phyloP scores from a whole-genome alignment of 2,888 invertebrate species.

The Allolobophora icterica region DNA sequence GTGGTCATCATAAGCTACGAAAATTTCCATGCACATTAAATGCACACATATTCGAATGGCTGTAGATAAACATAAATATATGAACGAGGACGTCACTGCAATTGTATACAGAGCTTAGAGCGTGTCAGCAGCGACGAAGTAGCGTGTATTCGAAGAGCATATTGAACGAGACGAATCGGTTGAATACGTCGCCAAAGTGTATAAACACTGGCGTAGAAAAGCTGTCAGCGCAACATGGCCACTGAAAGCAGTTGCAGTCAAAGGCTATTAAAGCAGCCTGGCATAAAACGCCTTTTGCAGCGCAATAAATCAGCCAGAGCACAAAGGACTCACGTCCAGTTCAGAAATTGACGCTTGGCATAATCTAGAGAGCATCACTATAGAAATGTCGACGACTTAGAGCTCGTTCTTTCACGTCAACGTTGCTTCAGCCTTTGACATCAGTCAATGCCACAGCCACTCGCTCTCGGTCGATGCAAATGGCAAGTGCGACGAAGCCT shows the following conservation, averaged over 20 bases:
- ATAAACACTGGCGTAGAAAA: not conserved
- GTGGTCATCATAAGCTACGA: not conserved
- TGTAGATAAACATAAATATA: not conserved
- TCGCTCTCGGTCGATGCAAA: not conserved
- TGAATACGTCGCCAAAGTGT: not conserved
- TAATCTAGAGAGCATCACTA: not conserved
- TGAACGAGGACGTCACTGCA: not conserved
- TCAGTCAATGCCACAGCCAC: not conserved
- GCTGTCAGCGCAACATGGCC: slow-evolving; percentile 17
- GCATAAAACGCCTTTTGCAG: slow-evolving; percentile 8
- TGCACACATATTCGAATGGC: not conserved
- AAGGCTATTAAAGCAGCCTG: not conserved
- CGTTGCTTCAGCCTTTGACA: not conserved
- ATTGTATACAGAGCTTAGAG: slow-evolving; percentile 5
- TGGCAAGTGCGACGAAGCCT: not conserved
- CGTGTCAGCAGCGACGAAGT: slow-evolving; percentile 3
- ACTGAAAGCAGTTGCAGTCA: slow-evolving; percentile 7
- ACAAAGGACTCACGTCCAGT: slow-evolving; percentile 9
- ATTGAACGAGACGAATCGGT: not conserved
- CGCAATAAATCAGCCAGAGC: not conserved
- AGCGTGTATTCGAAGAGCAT: not conserved
- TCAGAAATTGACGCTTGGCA: slow-evolving; percentile 17
- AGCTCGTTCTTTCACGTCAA: slow-evolving; percentile 11
- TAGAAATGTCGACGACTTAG: slow-evolving; percentile 8
- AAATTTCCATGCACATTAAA: not conserved